These are phyloP conservation scores for Campoletis sonorensis DNA, from an alignment of 1,140 invertebrate species.

Conservation along the genomic window DNA sequence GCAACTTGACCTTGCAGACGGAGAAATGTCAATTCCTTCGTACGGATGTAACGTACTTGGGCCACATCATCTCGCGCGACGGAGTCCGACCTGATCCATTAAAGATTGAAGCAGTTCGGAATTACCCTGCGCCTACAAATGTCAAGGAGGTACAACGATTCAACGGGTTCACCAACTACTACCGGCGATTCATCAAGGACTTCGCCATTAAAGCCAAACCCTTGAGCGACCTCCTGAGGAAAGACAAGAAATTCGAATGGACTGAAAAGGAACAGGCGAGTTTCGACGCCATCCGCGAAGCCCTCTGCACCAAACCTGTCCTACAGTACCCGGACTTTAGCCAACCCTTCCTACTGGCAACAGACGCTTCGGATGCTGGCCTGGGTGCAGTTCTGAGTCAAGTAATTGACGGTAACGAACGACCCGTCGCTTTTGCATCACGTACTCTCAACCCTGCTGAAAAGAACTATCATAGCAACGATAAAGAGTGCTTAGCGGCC, in stretches of 20 bases:
- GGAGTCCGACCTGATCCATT: background rate
- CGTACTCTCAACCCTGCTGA: background rate
- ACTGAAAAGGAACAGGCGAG: background rate
- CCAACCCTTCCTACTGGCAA: conserved; percentile 51
- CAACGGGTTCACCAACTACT: conserved; percentile 55
- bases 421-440: background rate
- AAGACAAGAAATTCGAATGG: background rate
- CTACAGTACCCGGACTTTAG: conserved; percentile 54
- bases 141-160: background rate
- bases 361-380: conserved; percentile 51
- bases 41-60: background rate
- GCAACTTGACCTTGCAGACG: background rate
- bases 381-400: conserved; percentile 52
- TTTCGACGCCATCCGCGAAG: conserved; percentile 47
- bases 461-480: background rate
- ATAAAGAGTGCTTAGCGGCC: background rate
- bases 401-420: background rate
- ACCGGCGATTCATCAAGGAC: conserved; percentile 55
- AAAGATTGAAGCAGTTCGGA: background rate
- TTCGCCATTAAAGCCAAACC: conserved; percentile 58
- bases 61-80: background rate
- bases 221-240: conserved; percentile 45
- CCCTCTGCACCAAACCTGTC: conserved; percentile 46
- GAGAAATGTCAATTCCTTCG: background rate
- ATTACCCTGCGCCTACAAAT: background rate